Evolutionary conservation across 1,140 invertebrate species (phyloP), one percentile per base, ranked within the genome.

Genomic region (Anastatus disparis): DNA sequence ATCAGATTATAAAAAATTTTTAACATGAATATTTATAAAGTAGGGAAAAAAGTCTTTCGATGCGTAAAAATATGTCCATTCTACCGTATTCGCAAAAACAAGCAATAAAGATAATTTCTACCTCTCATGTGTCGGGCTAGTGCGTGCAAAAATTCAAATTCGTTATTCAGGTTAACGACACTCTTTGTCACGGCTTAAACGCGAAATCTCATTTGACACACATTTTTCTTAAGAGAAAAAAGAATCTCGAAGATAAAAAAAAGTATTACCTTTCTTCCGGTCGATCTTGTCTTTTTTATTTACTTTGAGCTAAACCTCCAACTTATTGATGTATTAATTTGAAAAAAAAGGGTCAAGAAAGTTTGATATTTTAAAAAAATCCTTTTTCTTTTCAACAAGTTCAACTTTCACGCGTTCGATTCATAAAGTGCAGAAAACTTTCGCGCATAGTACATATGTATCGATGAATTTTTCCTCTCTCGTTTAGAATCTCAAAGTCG

Each of bases 91-190:
- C n/a, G n/a, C n/a, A n/a, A n/a, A n/a, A n/a, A n/a, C 0, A 29
- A 55, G 1, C 35, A 55, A 31, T 55, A 35, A 20, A 40, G 24
- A 26, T 24, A 46, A 9, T 61, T 29, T 61, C 10, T 61, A 27
- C 3, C 6, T 42, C 24, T 26, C 29, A 2, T 38, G 15, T 64
- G n/a, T 40, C 29, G 40, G 22, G 7, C 24, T 17, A 12, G 26
- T 20, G 29, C 29, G 22, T 12, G 29, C 29, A n/a, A 15, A 58
- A 27, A 50, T 50, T 50, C 20, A 35, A 35, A 56, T 68, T 56
- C 9, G 44, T 20, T 38, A 48, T 58, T 46, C 35, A 58, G 55
- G 55, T 53, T 48, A 44, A 59, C 29, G 53, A 6, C 64, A 20
- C 12, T n/a, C 35, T 48, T 35, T 48, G 46, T 9, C 53, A n/a